phyloP scores from a whole-genome alignment of 2,888 invertebrate genomes.

The Andrena trimmerana region DNA sequence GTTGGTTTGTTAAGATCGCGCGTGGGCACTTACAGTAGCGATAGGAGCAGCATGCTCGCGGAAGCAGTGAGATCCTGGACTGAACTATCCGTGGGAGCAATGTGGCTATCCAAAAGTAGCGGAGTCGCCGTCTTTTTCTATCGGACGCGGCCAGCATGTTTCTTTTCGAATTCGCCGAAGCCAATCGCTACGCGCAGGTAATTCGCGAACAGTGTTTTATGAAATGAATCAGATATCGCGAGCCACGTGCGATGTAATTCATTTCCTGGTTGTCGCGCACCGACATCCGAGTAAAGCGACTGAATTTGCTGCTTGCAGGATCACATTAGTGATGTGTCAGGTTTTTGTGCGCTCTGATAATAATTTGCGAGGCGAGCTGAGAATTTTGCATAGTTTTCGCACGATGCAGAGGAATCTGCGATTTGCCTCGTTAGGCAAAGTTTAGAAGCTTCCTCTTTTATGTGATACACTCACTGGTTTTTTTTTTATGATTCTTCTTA shows the following conservation, averaged over 20 bases:
- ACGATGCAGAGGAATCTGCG: background rate
- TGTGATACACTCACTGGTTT: background rate
- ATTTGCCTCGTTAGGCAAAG: background rate
- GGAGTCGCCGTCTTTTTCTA: conserved; percentile 12
- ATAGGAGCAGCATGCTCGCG: conserved; percentile 42
- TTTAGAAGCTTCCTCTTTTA: background rate
- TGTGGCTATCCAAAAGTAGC: conserved; percentile 27
- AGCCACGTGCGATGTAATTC: background rate
- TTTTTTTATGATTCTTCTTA: background rate
- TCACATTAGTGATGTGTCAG: background rate
- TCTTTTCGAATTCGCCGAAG: conserved; percentile 28
- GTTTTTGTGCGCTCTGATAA: background rate
- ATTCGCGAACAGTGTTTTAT: conserved; percentile 22
- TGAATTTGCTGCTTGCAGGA: background rate
- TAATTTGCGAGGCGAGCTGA: background rate
- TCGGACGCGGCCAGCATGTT: background rate
- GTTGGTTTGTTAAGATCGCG: background rate
- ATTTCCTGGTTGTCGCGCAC: conserved; percentile 4
- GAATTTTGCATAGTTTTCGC: background rate
- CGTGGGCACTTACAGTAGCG: conserved; percentile 41
- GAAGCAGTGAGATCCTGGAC: conserved; percentile 29
- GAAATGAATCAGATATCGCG: conserved; percentile 13
- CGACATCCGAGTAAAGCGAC: background rate
- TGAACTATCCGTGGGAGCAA: conserved; percentile 23
- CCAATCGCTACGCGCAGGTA: conserved; percentile 28